These are phyloP conservation scores for Drosophila parthenogenetica DNA, from an alignment of 2,888 invertebrate species.

Conservation along the genomic window DNA sequence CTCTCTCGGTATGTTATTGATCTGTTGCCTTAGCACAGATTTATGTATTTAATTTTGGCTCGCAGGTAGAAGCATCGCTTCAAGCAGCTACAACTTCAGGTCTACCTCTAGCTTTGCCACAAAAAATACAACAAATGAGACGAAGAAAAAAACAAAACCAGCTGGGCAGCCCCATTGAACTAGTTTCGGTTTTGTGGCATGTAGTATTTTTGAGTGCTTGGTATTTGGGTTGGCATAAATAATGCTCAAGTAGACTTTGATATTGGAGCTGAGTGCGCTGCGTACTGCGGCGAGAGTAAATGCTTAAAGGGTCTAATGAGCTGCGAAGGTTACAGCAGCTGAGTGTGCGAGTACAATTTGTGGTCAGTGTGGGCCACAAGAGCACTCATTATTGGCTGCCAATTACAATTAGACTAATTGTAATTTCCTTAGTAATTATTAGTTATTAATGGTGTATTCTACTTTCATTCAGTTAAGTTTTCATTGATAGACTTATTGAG, in stretches of 20 bases:
- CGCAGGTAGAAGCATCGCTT: constrained; percentile 63
- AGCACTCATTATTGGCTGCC: constrained; percentile 15
- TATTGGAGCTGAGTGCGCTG: constrained; percentile 38
- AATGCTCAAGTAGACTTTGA: constrained; percentile 37
- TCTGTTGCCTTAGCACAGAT: constrained; percentile 64
- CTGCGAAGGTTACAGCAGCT: constrained; percentile 65
- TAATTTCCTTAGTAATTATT: constrained; percentile 12
- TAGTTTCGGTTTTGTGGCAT: constrained; percentile 76
- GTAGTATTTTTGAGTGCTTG: constrained; percentile 53
- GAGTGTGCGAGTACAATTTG: constrained; percentile 42
- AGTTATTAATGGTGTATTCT: constrained; percentile 1
- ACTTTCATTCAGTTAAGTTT: constrained; percentile 16
- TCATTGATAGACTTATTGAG: constrained; percentile 22
- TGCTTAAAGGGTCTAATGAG: constrained; percentile 63
- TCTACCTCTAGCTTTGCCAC: constrained; percentile 33
- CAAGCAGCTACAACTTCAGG: constrained; percentile 25
- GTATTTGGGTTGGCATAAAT: constrained; percentile 73
- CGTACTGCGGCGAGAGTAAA: constrained; percentile 25
- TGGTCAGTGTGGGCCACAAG: constrained; percentile 33
- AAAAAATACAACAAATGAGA: constrained; percentile 15
- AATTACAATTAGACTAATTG: constrained; percentile 37
- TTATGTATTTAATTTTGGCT: constrained; percentile 66
- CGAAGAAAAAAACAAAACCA: constrained; percentile 51
- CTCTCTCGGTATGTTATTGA: constrained; percentile 55
- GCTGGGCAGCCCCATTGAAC: constrained; percentile 81